Base-by-base conservation (phyloP, 2,797 vertebrate species). In the Gymnocypris eckloni region DNA sequence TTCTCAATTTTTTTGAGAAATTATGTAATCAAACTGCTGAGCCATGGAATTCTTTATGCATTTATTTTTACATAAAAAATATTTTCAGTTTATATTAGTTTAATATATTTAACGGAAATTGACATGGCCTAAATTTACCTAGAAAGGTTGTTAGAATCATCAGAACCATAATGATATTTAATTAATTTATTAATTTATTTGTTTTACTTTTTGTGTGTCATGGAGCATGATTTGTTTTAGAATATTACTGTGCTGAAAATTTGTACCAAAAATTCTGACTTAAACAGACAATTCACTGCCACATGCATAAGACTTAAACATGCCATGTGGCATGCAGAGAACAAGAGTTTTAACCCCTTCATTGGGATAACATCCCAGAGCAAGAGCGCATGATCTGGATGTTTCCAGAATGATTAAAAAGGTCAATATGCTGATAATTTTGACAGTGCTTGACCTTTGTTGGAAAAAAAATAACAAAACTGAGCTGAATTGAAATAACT, bases 381-480 rank as follows among this genome's bases (percentile, higher is more conserved):
- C 70, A 91, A 90, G 93, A 93, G 94, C 93, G 91, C 94, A 94
- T 94, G 93, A 95, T 95, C 94, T 93, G 93, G 93, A 94, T 95
- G 95, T 95, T 95, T 94, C 93, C 92, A 90, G 95, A 96, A 96
- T 96, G 95, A 95, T 95, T 96, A 95, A 96, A 96, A 96, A 96
- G 96, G 95, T 96, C 96, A 96, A 93, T 95, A 96, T 96, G 95
- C 95, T 95, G 95, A 95, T 96, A 94, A 95, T 95, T 96, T 95
- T 96, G 94, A 95, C 95, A 95, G 94, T 93, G 92, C 92, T 95
- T 95, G 95, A 96, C 95, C 95, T 96, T 96, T 96, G 93, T 79
- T 89, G 92, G 92, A 91, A 92, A 92, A 94, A 95, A 95, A 93
- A 94, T 94, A 95, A 95, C 94, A 95, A 94, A 96, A 95, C 94